Conservation (phyloP, 2,797 vertebrate genomes). For the Microctenopoma lineatum region DNA sequence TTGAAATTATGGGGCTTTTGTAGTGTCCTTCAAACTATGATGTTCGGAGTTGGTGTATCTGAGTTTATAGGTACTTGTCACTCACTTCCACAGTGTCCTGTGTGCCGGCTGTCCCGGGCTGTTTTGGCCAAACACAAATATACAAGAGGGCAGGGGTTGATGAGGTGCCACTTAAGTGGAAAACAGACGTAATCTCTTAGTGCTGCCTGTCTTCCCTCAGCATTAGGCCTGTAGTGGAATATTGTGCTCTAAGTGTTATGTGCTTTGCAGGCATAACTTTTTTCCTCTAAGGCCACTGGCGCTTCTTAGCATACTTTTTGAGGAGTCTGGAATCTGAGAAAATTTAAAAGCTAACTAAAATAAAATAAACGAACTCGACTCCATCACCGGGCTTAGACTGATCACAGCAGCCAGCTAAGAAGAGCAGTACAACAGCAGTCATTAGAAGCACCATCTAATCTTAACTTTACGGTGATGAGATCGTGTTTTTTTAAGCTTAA, state of each 20-base stretch:
- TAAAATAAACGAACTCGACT: neutral
- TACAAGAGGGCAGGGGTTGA: conserved; percentile 36
- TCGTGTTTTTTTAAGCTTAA: too few species aligned
- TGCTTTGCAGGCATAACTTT: neutral
- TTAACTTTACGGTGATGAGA: too few species aligned
- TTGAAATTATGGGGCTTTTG: conserved; percentile 30
- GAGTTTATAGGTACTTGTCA: conserved; percentile 33
- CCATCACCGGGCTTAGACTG: neutral
- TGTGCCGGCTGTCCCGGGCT: neutral
- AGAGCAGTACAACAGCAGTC: neutral
- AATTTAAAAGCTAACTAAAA: neutral
- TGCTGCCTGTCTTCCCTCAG: conserved; percentile 11
- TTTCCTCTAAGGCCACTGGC: neutral
- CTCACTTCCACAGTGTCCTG: conserved; percentile 31
- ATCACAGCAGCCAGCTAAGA: neutral
- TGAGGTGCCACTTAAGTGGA: conserved; percentile 44
- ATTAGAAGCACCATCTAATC: too few species aligned
- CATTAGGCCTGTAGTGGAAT: conserved; percentile 15
- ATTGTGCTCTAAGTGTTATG: neutral
- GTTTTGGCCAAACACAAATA: conserved; percentile 26
- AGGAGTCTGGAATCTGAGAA: neutral
- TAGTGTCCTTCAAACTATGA: conserved; percentile 24
- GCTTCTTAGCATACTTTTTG: neutral
- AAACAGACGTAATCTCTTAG: conserved; percentile 43
- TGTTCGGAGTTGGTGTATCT: conserved; percentile 15